These are phyloP conservation scores for Caenorhabditis auriculariae DNA, from an alignment of 2,888 invertebrate species.

Conservation along the genomic window DNA sequence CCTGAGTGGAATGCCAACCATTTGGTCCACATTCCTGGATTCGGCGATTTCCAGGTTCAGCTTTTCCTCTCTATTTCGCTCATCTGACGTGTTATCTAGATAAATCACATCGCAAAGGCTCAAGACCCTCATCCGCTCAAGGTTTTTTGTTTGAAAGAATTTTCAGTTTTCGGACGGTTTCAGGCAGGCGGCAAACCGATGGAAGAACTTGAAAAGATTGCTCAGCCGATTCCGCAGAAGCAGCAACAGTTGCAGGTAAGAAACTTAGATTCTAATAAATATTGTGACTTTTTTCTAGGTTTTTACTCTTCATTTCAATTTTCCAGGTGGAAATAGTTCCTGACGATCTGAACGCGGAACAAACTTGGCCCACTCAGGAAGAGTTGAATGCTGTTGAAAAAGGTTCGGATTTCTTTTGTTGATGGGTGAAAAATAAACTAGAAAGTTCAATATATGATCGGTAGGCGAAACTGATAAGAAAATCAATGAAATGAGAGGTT, in stretches of 20 bases:
- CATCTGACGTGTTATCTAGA: no score
- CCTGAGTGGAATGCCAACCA: slow-evolving; percentile 82
- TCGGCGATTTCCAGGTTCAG: slow-evolving; percentile 93
- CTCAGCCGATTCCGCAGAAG: slow-evolving; percentile 51
- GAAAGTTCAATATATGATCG: no score
- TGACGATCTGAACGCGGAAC: slow-evolving; percentile 90
- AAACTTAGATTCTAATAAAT: background rate
- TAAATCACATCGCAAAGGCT: slow-evolving; percentile 66
- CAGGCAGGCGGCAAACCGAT: background rate
- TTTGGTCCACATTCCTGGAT: slow-evolving; percentile 85
- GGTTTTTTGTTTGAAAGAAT: background rate
- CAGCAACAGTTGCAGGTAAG: slow-evolving; percentile 73
- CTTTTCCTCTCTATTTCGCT: no score
- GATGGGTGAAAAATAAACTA: no score
- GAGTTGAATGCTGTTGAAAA: slow-evolving; percentile 73
- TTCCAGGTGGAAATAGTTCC: slow-evolving; percentile 64
- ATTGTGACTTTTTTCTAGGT: background rate
- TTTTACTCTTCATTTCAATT: background rate
- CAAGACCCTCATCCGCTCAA: slow-evolving; percentile 42
- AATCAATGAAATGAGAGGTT: no score
- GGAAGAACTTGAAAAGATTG: slow-evolving; percentile 10
- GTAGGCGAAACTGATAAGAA: no score
- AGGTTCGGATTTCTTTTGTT: slow-evolving; percentile 3
- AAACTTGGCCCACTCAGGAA: slow-evolving; percentile 93
- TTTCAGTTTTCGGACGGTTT: background rate